These are phyloP conservation scores for Burhinus bistriatus DNA, from an alignment of 2,113 vertebrate species.

Conservation along the genomic window DNA sequence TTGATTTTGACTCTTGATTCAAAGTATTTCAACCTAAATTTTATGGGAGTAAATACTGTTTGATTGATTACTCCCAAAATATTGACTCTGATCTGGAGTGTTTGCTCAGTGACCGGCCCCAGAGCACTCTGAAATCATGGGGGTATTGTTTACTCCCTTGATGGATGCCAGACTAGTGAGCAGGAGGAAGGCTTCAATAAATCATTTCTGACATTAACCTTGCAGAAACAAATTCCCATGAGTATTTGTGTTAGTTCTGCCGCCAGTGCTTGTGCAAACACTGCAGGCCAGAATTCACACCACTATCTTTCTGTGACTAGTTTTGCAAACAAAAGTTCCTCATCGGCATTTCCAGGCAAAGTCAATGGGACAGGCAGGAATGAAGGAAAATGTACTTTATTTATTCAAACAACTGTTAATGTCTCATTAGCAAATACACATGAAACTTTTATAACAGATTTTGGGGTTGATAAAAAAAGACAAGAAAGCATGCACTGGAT, in stretches of 20 bases:
- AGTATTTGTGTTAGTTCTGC: neutral
- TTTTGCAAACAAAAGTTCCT: neutral
- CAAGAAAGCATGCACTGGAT: neutral
- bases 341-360: neutral
- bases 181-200: conserved; percentile 28
- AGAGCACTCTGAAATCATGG: neutral
- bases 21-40: neutral
- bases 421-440: neutral
- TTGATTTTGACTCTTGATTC: neutral
- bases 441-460: neutral
- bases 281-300: conserved; percentile 4
- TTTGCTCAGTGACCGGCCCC: conserved; percentile 6
- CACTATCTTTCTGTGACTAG: neutral
- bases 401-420: neutral
- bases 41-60: neutral
- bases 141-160: neutral
- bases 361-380: neutral
- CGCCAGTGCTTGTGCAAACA: conserved; percentile 9
- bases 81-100: conserved; percentile 6
- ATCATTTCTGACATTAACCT: conserved; percentile 43
- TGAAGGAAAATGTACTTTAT: neutral
- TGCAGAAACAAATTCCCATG: conserved; percentile 21
- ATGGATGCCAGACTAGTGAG: neutral
- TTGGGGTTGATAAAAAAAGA: neutral
- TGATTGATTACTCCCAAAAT: conserved; percentile 12